phyloP scores from a whole-genome alignment of 2,797 vertebrate genomes.

The Neosilurus mollespiculum region DNA sequence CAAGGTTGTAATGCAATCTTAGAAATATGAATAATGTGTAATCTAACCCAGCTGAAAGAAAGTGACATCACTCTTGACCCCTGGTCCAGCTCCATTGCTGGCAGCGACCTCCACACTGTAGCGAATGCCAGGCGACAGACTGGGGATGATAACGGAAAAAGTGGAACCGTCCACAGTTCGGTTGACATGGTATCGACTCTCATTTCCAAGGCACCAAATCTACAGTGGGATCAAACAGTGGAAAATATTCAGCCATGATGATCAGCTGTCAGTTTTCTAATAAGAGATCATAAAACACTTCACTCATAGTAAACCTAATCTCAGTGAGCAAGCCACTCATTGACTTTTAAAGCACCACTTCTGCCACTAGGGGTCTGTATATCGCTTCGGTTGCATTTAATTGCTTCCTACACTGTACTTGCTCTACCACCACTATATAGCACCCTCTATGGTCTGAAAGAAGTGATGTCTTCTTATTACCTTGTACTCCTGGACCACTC shows the following conservation, averaged over 20 bases:
- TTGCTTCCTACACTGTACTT: neutral
- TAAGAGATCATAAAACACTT: neutral
- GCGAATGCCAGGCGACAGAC: constrained; percentile 87
- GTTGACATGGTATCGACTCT: constrained; percentile 94
- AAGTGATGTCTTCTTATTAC: constrained; percentile 69
- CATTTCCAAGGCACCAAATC: constrained; percentile 98
- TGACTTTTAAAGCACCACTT: neutral
- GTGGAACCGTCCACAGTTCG: constrained; percentile 90
- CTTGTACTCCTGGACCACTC: constrained; percentile 97
- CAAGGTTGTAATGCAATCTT: neutral
- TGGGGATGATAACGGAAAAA: constrained; percentile 86
- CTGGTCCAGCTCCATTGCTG: constrained; percentile 87
- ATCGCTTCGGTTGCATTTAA: constrained; percentile 9
- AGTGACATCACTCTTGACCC: constrained; percentile 88
- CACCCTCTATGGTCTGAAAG: constrained; percentile 14
- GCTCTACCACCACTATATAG: neutral
- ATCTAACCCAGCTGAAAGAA: constrained; percentile 94
- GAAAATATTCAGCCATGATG: constrained; percentile 4
- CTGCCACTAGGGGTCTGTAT: constrained; percentile 44
- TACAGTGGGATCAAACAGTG: constrained; percentile 55
- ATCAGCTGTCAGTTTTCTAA: neutral
- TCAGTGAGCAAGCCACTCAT: neutral
- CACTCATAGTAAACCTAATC: neutral
- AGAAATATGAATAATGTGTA: neutral
- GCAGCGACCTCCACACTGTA: constrained; percentile 94